phyloP scores from a whole-genome alignment of 2,888 invertebrate genomes.

The Ecdyonurus torrentis region DNA sequence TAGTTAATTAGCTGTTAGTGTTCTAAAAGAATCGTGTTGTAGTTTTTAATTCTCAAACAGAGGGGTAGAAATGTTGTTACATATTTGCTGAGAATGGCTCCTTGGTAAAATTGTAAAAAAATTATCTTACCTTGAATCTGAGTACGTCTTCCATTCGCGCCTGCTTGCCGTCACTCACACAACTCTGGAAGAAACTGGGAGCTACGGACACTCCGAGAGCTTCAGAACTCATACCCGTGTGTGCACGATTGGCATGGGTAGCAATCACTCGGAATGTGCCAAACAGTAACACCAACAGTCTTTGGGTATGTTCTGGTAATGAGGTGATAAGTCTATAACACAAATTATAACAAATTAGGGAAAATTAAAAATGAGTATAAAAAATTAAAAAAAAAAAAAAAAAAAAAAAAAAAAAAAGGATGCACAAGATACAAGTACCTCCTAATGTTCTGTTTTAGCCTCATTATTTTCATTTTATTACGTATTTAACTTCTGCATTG shows the following conservation, averaged over 20 bases:
- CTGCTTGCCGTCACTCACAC: slow-evolving; percentile 85
- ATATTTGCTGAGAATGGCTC: no score
- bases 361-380: slow-evolving; percentile 10
- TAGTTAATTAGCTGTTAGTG: no score
- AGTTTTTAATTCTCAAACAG: no score
- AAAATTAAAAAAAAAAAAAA: slow-evolving; percentile 5
- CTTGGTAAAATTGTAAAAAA: no score
- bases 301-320: slow-evolving; percentile 78
- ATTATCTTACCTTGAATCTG: slow-evolving; percentile 80
- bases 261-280: slow-evolving; percentile 94
- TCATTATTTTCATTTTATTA: no score
- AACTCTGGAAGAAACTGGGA: slow-evolving; percentile 90
- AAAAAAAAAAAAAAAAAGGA: not conserved
- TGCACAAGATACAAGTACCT: no score
- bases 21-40: no score
- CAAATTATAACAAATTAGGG: slow-evolving; percentile 10
- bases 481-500: no score
- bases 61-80: no score
- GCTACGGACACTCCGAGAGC: slow-evolving; percentile 90
- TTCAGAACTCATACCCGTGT: slow-evolving; percentile 89
- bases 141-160: slow-evolving; percentile 93
- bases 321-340: slow-evolving; percentile 62
- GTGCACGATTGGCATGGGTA: slow-evolving; percentile 74
- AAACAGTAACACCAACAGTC: slow-evolving; percentile 83
- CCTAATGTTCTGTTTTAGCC: no score